Evolutionary conservation across 2,888 invertebrate genomes (phyloP), one percentile per base, ranked within the genome.

Genomic region (Carabus problematicus): DNA sequence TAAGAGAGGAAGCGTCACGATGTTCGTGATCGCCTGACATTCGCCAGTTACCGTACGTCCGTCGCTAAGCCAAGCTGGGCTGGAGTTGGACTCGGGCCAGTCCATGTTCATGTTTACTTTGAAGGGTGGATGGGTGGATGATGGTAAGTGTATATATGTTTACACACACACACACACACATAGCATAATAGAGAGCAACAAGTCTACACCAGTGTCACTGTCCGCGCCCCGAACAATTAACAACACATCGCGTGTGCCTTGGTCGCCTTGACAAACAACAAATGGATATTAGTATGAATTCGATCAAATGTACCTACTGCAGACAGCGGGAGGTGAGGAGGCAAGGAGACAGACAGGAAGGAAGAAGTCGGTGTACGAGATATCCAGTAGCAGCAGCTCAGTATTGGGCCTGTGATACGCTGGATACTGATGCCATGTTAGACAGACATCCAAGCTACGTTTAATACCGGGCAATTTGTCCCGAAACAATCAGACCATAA

Each of bases 401-500:
- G 52, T 7, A 52, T 52, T 11, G 16, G 16, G 16, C 19, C 8
- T 16, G 19, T 52, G 49, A 52, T 18, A 52, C 16, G 6, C 16
- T 18, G 14, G 52, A 14, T 52, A 52, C 18, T 19, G 52, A 18
- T 11, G 52, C 52, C 14, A 18, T 52, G 52, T 1, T 52, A 11
- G 52, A 16, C 52, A 52, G 63, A 70, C 55, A 70, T 66, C 70
- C 64, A 63, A 61, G 67, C 70, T 43, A 55, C 60, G 70, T 62
- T 69, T 69, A 69, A 69, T 69, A 69, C 69, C 45, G 61, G 62
- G 69, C 69, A 69, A 71, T 70, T 70, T 71, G 70, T 71, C 60
- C 70, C 70, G 72, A 70, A 73, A 73, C 74, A 74, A 75, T 75
- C 73, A 75, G 75, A 73, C 71, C 74, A 73, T 71, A 73, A 75